phyloP scores from a whole-genome alignment of 2,797 vertebrate species.

The Paramormyrops hopkinsi region DNA sequence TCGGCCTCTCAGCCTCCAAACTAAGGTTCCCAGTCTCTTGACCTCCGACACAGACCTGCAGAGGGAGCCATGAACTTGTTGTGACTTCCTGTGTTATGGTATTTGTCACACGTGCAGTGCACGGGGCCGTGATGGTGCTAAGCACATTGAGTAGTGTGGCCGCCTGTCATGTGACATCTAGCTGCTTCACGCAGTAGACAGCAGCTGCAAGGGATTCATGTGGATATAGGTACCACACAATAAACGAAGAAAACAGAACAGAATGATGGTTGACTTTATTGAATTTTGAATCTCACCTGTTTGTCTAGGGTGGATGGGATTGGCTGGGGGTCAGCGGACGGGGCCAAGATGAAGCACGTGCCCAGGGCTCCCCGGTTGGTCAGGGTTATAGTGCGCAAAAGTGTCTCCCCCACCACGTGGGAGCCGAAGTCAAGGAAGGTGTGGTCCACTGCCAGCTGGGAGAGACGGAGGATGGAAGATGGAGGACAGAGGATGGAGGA shows the following conservation, averaged over 20 bases:
- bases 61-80: not conserved
- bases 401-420: conserved; percentile 77
- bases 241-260: not conserved
- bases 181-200: not conserved
- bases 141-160: not conserved
- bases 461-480: conserved; percentile 32
- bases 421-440: conserved; percentile 77
- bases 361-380: conserved; percentile 79
- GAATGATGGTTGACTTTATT: not conserved
- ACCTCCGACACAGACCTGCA: not conserved
- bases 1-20: conserved; percentile 19
- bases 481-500: not conserved
- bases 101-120: not conserved
- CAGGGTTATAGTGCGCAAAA: conserved; percentile 72
- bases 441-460: conserved; percentile 78
- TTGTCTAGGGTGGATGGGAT: not conserved
- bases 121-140: not conserved
- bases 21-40: conserved; percentile 35
- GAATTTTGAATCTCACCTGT: conserved; percentile 9
- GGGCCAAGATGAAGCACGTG: conserved; percentile 64
- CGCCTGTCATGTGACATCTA: not conserved
- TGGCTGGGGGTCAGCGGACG: conserved; percentile 26
- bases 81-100: not conserved
- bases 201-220: not conserved
- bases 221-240: not conserved